Conservation (phyloP, 2,797 vertebrate species). For the Selene dorsalis region DNA sequence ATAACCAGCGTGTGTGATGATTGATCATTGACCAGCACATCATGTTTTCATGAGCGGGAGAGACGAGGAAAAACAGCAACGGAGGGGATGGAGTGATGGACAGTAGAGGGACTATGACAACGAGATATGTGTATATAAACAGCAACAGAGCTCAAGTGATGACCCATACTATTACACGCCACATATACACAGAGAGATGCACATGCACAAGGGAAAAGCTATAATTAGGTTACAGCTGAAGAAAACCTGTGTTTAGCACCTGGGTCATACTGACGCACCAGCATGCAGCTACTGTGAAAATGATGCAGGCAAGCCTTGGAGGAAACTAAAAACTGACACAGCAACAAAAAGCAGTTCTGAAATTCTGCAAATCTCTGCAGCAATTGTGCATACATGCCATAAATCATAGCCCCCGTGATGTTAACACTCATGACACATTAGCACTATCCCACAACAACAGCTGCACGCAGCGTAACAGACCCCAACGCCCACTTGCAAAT, state of each 20-base stretch:
- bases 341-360: constrained; percentile 22
- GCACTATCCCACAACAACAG: constrained; percentile 36
- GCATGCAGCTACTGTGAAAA: constrained; percentile 44
- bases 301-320: constrained; percentile 16
- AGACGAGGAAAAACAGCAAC: neutral
- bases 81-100: neutral
- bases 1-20: constrained; percentile 10
- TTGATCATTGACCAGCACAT: constrained; percentile 9
- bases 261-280: constrained; percentile 55
- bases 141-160: constrained; percentile 16
- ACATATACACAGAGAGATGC: constrained; percentile 7
- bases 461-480: constrained; percentile 19
- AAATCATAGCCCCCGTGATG: constrained; percentile 40
- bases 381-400: constrained; percentile 35
- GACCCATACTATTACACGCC: constrained; percentile 21
- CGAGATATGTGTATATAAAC: neutral
- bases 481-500: constrained; percentile 23
- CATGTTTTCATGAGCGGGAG: constrained; percentile 1
- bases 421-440: constrained; percentile 23
- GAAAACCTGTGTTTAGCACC: constrained; percentile 59
- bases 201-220: constrained; percentile 23
- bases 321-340: constrained; percentile 58
- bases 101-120: constrained; percentile 5
- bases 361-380: constrained; percentile 49
- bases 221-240: constrained; percentile 54